Evolutionary conservation across 2,888 invertebrate species (phyloP).

Genomic region (Drosophila phalerata): DNA sequence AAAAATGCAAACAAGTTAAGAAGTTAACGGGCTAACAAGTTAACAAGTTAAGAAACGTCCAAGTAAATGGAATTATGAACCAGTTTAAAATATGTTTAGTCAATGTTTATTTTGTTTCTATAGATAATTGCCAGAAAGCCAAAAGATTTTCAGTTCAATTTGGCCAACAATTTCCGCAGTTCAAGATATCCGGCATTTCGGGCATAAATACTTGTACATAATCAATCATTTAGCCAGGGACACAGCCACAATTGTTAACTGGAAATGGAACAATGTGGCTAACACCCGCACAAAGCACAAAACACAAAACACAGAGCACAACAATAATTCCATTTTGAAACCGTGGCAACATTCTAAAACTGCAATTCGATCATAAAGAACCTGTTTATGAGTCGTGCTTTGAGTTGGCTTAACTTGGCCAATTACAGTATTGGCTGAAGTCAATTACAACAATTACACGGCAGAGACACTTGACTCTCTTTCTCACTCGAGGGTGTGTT

Average conservation of each 20-base stretch:
- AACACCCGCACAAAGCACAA: constrained; percentile 55
- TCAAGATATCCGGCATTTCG: constrained; percentile 65
- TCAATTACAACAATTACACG: constrained; percentile 55
- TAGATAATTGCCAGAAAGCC: constrained; percentile 13
- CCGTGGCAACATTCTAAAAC: constrained; percentile 63
- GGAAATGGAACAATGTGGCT: constrained; percentile 39
- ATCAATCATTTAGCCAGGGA: constrained; percentile 52
- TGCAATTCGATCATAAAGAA: constrained; percentile 44
- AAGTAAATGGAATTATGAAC: constrained; percentile 35
- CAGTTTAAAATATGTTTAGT: constrained; percentile 34
- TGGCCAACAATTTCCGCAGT: constrained; percentile 12
- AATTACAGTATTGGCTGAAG: constrained; percentile 49
- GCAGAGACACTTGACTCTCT: constrained; percentile 46
- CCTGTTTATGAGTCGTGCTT: constrained; percentile 65
- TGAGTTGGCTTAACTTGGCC: constrained; percentile 33
- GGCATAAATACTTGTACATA: constrained; percentile 30
- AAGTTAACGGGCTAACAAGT: background rate
- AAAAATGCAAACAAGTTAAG: constrained; percentile 1
- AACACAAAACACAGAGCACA: background rate
- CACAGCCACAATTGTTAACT: constrained; percentile 41
- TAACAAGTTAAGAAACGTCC: constrained; percentile 3
- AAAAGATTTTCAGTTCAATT: constrained; percentile 15
- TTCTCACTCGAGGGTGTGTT: constrained; percentile 47
- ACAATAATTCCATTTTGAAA: background rate
- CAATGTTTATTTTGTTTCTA: constrained; percentile 1